These are phyloP conservation scores for Chromobotia macracanthus DNA, from an alignment of 2,797 vertebrate species.

Conservation along the genomic window DNA sequence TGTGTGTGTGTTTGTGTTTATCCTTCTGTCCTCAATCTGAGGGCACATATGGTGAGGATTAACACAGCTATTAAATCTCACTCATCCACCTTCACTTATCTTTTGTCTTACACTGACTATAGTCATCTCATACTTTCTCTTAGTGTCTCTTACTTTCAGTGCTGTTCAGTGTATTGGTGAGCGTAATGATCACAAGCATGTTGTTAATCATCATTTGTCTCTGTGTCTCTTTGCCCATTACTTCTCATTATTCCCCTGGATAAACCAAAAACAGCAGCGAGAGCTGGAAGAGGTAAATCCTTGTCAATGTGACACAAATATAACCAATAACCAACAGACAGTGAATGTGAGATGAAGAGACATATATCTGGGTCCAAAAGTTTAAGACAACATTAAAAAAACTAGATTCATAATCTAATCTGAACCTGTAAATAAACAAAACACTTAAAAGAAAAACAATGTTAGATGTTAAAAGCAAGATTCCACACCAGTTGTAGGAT, in stretches of 20 bases:
- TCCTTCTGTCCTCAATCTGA: constrained; percentile 43
- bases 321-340: neutral
- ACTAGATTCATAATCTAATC: too few species aligned
- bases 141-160: constrained; percentile 23
- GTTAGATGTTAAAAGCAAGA: neutral
- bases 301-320: neutral
- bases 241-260: constrained; percentile 22
- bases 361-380: neutral
- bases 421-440: too few species aligned
- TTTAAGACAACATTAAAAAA: too few species aligned
- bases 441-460: neutral
- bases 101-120: constrained; percentile 19
- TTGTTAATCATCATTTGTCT: constrained; percentile 6
- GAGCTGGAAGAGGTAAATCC: constrained; percentile 72
- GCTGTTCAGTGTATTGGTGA: constrained; percentile 15
- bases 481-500: too few species aligned
- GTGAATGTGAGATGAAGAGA: neutral
- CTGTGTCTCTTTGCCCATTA: neutral
- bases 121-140: neutral
- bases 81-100: constrained; percentile 43
- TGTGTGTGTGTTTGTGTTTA: constrained; percentile 29
- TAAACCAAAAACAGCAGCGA: constrained; percentile 64
- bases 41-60: constrained; percentile 25
- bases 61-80: constrained; percentile 42
- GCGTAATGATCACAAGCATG: neutral